Evolutionary conservation across 2,888 invertebrate species (phyloP).

Genomic region (Notocelia uddmanniana): DNA sequence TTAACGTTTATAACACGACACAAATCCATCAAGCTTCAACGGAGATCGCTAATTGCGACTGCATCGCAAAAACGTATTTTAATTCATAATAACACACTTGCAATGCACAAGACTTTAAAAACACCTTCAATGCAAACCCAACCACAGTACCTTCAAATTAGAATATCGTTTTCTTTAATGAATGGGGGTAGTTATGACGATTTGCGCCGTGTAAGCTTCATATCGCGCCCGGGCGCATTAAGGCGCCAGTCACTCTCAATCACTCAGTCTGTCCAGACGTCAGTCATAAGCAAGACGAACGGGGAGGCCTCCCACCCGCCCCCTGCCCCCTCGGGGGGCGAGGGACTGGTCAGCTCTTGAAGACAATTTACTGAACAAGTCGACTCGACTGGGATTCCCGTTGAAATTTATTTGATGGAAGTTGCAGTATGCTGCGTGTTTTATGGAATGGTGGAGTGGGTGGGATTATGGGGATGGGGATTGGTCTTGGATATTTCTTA

Average conservation of each 20-base stretch:
- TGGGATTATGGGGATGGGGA: constrained; percentile 47
- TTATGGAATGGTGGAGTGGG: constrained; percentile 69
- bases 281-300: constrained; percentile 85
- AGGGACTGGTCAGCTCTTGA: constrained; percentile 82
- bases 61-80: constrained; percentile 76
- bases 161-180: constrained; percentile 54
- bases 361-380: constrained; percentile 84
- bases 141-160: not conserved
- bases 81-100: constrained; percentile 77
- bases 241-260: constrained; percentile 85
- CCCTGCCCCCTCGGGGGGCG: constrained; percentile 52
- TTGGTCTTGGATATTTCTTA: constrained; percentile 13
- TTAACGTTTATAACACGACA: constrained; percentile 27
- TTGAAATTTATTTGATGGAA: constrained; percentile 82
- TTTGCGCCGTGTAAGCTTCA: constrained; percentile 53
- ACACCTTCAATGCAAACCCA: not conserved
- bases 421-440: constrained; percentile 65
- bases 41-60: constrained; percentile 72
- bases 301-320: constrained; percentile 76
- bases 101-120: not conserved
- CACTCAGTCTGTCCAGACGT: constrained; percentile 84
- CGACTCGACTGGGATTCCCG: constrained; percentile 75
- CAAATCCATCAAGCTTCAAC: constrained; percentile 66
- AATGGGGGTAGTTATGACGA: constrained; percentile 57
- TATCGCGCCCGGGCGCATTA: constrained; percentile 81